Evolutionary conservation across 2,888 invertebrate genomes (phyloP).

Genomic region (Bombyx huttoni): DNA sequence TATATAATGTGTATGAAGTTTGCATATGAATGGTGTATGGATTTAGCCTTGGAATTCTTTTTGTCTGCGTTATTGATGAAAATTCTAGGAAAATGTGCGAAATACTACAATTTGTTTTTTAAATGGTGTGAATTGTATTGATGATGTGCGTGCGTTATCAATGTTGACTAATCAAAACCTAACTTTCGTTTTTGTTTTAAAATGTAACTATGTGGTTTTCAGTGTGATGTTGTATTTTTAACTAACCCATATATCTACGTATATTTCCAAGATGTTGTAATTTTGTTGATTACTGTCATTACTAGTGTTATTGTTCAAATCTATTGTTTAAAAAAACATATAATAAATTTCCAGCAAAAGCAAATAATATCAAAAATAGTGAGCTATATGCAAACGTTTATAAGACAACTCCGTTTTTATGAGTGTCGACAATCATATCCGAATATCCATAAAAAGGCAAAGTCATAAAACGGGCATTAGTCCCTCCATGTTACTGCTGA

Average conservation of each 20-base stretch:
- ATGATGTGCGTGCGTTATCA: neutral
- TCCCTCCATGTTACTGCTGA: conserved; percentile 44
- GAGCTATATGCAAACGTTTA: conserved; percentile 29
- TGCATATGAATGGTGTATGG: conserved; percentile 34
- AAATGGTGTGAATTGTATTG: neutral
- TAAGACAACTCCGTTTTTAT: conserved; percentile 39
- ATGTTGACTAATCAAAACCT: neutral
- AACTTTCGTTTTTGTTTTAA: neutral
- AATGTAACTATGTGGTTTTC: neutral
- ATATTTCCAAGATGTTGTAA: neutral
- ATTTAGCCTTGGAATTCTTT: conserved; percentile 23
- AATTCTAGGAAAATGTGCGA: conserved; percentile 4
- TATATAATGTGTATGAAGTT: conserved; percentile 23
- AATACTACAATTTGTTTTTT: neutral
- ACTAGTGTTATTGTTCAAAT: neutral
- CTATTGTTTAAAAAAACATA: neutral
- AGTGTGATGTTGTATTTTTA: neutral
- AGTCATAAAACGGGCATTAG: conserved; percentile 56
- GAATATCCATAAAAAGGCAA: conserved; percentile 54
- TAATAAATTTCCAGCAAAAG: neutral
- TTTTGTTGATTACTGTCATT: neutral
- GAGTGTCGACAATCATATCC: conserved; percentile 54
- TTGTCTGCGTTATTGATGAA: conserved; percentile 19
- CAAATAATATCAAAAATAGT: conserved; percentile 12
- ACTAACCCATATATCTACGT: neutral